A percentile compares a stretch with the other conserved stretches of the same genome.
phyloP scores from a whole-genome alignment of 2,888 invertebrate genomes.

The Cyclophora albipunctata region DNA sequence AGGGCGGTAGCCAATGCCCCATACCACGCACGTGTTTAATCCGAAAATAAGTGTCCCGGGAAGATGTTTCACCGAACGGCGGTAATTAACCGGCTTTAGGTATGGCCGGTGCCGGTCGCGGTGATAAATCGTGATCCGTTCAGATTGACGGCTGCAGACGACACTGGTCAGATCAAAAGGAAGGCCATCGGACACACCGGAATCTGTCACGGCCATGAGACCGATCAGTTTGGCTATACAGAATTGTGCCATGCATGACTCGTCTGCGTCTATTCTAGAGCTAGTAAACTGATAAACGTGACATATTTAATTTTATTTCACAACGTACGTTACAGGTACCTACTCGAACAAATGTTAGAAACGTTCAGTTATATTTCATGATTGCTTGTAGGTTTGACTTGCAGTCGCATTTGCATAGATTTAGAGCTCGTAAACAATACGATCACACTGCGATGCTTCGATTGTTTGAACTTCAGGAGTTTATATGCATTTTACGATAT shows the following conservation, averaged over 20 bases:
- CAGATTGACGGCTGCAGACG: constrained; percentile 33
- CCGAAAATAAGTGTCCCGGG: constrained; percentile 49
- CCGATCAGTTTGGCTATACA: constrained; percentile 39
- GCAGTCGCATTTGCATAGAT: constrained; percentile 34
- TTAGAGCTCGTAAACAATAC: constrained; percentile 41
- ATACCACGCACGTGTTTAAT: constrained; percentile 42
- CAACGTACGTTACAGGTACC: constrained; percentile 34
- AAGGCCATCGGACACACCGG: constrained; percentile 41
- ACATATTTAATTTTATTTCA: constrained; percentile 44
- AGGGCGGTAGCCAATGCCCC: constrained; percentile 19
- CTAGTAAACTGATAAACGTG: constrained; percentile 41
- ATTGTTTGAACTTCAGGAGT: constrained; percentile 30
- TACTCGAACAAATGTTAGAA: constrained; percentile 28
- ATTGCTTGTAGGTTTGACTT: constrained; percentile 10
- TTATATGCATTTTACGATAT: constrained; percentile 22
- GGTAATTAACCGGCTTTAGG: constrained; percentile 35
- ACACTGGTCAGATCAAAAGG: constrained; percentile 51
- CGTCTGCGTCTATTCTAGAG: constrained; percentile 54
- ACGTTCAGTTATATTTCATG: constrained; percentile 22
- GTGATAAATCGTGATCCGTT: constrained; percentile 25
- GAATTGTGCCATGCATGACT: constrained; percentile 55
- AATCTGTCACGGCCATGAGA: constrained; percentile 38
- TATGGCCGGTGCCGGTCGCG: constrained; percentile 18
- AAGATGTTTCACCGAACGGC: constrained; percentile 25
- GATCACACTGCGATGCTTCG: constrained; percentile 31